These are phyloP conservation scores for Drosophila rubida DNA, from an alignment of 2,888 invertebrate genomes.

Conservation along the genomic window DNA sequence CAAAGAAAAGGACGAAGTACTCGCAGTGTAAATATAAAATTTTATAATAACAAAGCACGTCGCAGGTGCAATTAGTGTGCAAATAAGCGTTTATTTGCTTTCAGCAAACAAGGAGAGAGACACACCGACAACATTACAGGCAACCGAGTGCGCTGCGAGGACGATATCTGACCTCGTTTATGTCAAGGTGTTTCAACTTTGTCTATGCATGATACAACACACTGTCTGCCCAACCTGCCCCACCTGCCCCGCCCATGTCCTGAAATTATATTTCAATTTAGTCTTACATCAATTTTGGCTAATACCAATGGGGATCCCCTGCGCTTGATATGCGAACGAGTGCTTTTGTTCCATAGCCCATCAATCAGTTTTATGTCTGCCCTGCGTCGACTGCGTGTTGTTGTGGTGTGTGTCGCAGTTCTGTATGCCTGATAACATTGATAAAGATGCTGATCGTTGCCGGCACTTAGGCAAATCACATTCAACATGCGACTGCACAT, in stretches of 20 bases:
- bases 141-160: background rate
- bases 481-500: conserved; percentile 36
- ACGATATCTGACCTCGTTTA: conserved; percentile 65
- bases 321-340: conserved; percentile 25
- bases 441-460: conserved; percentile 51
- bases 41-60: conserved; percentile 81
- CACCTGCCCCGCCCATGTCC: conserved; percentile 7
- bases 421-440: conserved; percentile 31
- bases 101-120: conserved; percentile 38
- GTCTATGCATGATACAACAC: conserved; percentile 21
- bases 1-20: conserved; percentile 49
- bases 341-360: conserved; percentile 17
- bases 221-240: background rate
- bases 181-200: conserved; percentile 54
- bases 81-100: conserved; percentile 79
- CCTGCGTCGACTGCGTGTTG: conserved; percentile 5
- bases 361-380: conserved; percentile 46
- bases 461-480: conserved; percentile 56
- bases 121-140: background rate
- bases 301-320: conserved; percentile 36
- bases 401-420: background rate
- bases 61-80: conserved; percentile 80
- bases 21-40: conserved; percentile 71
- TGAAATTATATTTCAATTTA: conserved; percentile 69
- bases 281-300: conserved; percentile 27